A percentile compares a stretch with the other conserved stretches of the same genome.
Evolutionary conservation across 2,888 invertebrate species (phyloP).

Genomic region (Mythimna pallens): DNA sequence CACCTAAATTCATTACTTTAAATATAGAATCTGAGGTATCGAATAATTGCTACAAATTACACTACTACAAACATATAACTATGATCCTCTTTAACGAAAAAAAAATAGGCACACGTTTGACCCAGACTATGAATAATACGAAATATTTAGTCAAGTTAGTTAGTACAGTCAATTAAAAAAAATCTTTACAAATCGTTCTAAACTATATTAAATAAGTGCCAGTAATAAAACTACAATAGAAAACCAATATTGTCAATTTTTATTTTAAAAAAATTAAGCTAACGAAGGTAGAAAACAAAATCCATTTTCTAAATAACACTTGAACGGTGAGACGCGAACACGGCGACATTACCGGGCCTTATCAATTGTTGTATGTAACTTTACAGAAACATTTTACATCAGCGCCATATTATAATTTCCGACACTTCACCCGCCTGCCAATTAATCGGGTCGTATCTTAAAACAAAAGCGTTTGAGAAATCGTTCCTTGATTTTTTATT

Average conservation of each 20-base stretch:
- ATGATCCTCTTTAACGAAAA: no score
- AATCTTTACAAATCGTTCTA: constrained; percentile 22
- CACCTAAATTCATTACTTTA: no score
- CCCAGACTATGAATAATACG: no score
- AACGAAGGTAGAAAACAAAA: constrained; percentile 52
- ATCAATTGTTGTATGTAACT: constrained; percentile 58
- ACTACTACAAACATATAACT: no score
- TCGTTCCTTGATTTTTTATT: constrained; percentile 30
- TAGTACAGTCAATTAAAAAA: not conserved
- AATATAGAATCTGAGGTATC: no score
- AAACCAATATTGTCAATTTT: constrained; percentile 45
- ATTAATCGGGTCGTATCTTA: constrained; percentile 66
- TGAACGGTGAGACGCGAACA: constrained; percentile 51
- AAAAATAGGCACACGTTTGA: no score
- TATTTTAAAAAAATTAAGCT: constrained; percentile 46
- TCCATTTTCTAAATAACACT: constrained; percentile 67
- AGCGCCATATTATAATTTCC: constrained; percentile 70
- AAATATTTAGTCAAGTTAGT: not conserved
- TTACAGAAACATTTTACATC: constrained; percentile 63
- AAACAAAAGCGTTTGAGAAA: constrained; percentile 51
- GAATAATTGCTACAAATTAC: no score
- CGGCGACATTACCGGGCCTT: constrained; percentile 65
- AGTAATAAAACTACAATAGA: constrained; percentile 58
- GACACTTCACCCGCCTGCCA: constrained; percentile 68
- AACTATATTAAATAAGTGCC: constrained; percentile 29